A percentile compares a stretch with the other conserved stretches of the same genome.
phyloP scores from a whole-genome alignment of 2,797 vertebrate species.

The Manis javanica region DNA sequence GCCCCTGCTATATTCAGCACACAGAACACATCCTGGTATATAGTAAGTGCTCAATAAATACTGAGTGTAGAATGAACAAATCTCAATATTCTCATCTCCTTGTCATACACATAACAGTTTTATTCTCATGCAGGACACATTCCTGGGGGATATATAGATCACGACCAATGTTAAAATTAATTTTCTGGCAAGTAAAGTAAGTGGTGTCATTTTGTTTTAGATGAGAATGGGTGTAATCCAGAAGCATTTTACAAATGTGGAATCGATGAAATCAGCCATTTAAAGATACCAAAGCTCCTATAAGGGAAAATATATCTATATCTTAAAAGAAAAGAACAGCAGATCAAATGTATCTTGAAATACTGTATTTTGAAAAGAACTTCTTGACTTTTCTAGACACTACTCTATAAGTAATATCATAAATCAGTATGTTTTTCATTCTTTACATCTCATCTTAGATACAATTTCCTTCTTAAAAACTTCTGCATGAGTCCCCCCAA shows the following conservation, averaged over 20 bases:
- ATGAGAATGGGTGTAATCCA: background rate
- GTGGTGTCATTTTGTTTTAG: background rate
- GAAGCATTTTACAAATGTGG: background rate
- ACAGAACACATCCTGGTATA: background rate
- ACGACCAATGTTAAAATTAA: background rate
- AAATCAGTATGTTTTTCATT: background rate
- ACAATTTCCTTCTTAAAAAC: background rate
- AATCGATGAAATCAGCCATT: background rate
- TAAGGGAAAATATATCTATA: background rate
- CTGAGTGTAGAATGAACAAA: background rate
- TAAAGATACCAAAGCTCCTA: background rate
- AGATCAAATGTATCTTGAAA: constrained; percentile 16
- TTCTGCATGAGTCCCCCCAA: background rate
- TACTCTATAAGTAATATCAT: background rate
- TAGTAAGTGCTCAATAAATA: background rate
- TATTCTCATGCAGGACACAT: background rate
- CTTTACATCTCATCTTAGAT: background rate
- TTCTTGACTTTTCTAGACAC: background rate
- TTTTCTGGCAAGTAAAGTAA: background rate
- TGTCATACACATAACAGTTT: background rate
- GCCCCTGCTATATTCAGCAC: background rate
- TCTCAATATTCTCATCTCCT: background rate
- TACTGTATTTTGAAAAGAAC: background rate
- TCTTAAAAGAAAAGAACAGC: constrained; percentile 12
- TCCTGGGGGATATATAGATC: background rate